Evolutionary conservation across 2,888 invertebrate genomes (phyloP).

Genomic region (Diarsia rubi): DNA sequence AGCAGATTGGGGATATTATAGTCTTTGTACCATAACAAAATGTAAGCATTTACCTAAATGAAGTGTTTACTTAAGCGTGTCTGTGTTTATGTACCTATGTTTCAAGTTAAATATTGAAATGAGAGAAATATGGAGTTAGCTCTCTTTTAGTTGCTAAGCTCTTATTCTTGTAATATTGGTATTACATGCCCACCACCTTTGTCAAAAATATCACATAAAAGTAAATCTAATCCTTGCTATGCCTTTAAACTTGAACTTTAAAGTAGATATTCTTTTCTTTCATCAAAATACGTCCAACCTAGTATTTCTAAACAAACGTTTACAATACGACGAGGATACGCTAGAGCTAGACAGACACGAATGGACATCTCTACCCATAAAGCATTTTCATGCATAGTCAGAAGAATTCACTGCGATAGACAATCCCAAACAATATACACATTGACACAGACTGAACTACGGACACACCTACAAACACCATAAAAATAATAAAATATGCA

Average conservation of each 20-base stretch:
- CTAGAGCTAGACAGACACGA: neutral
- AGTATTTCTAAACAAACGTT: neutral
- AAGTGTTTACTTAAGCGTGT: too few species aligned
- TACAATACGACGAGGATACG: neutral
- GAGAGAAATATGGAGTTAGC: neutral
- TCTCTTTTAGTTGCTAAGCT: too few species aligned
- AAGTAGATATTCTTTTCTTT: neutral
- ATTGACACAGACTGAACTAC: neutral
- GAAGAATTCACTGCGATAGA: constrained; percentile 3
- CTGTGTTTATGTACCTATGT: neutral
- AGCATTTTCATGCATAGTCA: neutral
- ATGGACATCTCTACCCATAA: neutral
- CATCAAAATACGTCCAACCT: neutral
- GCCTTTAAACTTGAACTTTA: neutral
- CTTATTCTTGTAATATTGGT: neutral
- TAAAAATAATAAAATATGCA: constrained; percentile 8
- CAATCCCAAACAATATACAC: constrained; percentile 24
- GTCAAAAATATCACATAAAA: neutral
- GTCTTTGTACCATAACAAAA: neutral
- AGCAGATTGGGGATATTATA: too few species aligned
- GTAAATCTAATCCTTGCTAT: too few species aligned
- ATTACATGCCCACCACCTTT: neutral
- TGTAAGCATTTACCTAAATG: neutral
- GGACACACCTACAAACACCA: constrained; percentile 18
- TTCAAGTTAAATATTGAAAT: neutral